These are phyloP conservation scores for Conus ventricosus DNA, from an alignment of 1,140 invertebrate genomes.

Conservation along the genomic window DNA sequence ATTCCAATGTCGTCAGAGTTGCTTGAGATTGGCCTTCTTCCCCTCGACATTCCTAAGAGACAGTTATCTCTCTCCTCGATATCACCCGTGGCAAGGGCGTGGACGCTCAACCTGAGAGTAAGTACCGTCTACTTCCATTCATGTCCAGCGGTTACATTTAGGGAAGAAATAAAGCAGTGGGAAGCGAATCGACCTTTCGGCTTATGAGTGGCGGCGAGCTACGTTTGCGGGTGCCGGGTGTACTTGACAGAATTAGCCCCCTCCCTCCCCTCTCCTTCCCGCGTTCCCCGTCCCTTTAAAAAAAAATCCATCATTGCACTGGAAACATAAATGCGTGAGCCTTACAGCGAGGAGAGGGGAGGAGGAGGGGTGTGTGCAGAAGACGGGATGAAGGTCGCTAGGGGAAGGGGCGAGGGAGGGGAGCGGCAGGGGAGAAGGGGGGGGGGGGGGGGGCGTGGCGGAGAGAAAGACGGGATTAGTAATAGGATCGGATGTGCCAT, in stretches of 20 bases:
- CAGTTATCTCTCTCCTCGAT: too few relatives aligned
- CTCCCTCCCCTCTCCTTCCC: neutral
- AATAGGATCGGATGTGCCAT: neutral
- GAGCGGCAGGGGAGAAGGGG: neutral
- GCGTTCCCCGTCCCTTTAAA: neutral
- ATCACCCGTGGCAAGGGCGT: too few relatives aligned
- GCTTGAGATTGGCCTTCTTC: too few relatives aligned
- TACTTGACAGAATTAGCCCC: neutral
- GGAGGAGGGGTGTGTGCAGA: too few relatives aligned
- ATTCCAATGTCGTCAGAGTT: too few relatives aligned
- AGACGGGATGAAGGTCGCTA: neutral
- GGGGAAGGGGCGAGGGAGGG: neutral
- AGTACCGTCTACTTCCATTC: too few relatives aligned
- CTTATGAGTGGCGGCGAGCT: too few relatives aligned
- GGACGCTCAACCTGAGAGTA: too few relatives aligned
- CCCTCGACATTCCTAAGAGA: too few relatives aligned
- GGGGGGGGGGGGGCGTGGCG: neutral
- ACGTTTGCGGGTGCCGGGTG: neutral
- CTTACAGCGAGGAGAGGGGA: neutral
- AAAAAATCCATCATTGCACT: neutral
- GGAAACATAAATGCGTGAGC: neutral
- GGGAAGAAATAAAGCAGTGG: too few relatives aligned
- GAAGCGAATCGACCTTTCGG: too few relatives aligned
- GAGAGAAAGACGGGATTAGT: neutral
- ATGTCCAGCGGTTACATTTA: too few relatives aligned